phyloP scores from a whole-genome alignment of 2,888 invertebrate genomes.

The Zaprionus obscuricornis region DNA sequence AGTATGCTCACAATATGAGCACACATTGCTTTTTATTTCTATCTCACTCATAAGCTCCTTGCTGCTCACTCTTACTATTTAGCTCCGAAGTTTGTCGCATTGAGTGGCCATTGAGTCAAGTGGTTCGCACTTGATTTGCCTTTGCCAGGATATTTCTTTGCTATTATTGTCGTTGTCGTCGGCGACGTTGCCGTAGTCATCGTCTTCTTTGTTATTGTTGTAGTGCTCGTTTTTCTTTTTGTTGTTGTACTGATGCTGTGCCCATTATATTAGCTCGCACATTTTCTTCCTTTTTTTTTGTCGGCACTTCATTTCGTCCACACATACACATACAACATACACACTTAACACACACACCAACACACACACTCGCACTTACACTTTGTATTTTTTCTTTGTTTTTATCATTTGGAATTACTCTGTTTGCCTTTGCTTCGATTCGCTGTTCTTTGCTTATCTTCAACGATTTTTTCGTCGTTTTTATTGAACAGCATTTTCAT shows the following conservation, averaged over 20 bases:
- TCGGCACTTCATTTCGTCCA: constrained; percentile 59
- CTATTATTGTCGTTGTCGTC: constrained; percentile 9
- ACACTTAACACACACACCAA: too few relatives aligned
- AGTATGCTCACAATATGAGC: background rate
- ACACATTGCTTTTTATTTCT: background rate
- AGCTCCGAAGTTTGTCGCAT: constrained; percentile 46
- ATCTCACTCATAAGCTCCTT: background rate
- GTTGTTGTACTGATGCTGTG: constrained; percentile 33
- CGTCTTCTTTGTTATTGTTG: too few relatives aligned
- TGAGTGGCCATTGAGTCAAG: constrained; percentile 68
- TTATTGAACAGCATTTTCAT: constrained; percentile 68
- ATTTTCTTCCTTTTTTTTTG: constrained; percentile 42
- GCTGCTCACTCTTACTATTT: constrained; percentile 1
- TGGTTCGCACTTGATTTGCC: constrained; percentile 62
- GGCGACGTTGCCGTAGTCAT: too few relatives aligned
- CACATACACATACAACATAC: too few relatives aligned
- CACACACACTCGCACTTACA: too few relatives aligned
- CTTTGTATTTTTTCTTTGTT: constrained; percentile 51
- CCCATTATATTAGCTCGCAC: constrained; percentile 61
- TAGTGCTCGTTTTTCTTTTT: constrained; percentile 11
- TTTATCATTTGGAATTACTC: constrained; percentile 46
- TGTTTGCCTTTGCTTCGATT: constrained; percentile 46
- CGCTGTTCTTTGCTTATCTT: constrained; percentile 57
- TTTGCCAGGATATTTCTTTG: constrained; percentile 9
- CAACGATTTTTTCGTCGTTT: constrained; percentile 27